A percentile compares a stretch with the other conserved stretches of the same genome.
These are phyloP conservation scores for Thalassophryne amazonica DNA, from an alignment of 2,797 vertebrate genomes.

Conservation along the genomic window DNA sequence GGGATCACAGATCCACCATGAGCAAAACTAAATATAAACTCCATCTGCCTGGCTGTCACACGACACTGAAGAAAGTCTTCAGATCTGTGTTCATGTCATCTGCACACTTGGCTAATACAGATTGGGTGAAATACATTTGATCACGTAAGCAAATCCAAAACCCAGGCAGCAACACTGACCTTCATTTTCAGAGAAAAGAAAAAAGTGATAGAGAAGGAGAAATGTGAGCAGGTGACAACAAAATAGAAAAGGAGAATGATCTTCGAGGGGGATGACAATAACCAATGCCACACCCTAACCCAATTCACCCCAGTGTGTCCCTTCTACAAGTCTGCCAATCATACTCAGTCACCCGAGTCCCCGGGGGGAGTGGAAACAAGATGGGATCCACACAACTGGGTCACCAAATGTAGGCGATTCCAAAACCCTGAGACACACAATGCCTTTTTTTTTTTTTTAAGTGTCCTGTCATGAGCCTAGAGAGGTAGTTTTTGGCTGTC, in stretches of 20 bases:
- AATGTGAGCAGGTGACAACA: too few species aligned
- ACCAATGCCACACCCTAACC: slow-evolving; percentile 69
- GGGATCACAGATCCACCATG: slow-evolving; percentile 23
- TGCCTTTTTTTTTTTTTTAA: too few species aligned
- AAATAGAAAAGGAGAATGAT: slow-evolving; percentile 40
- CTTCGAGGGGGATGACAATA: slow-evolving; percentile 69
- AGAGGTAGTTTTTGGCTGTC: too few species aligned
- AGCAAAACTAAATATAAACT: slow-evolving; percentile 38
- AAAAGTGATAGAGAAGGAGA: too few species aligned
- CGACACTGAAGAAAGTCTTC: slow-evolving; percentile 37
- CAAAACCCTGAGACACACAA: too few species aligned
- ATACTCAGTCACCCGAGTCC: slow-evolving; percentile 54
- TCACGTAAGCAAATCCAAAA: not conserved
- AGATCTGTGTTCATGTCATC: slow-evolving; percentile 48
- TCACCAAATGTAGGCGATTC: slow-evolving; percentile 12
- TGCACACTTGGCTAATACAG: slow-evolving; percentile 3
- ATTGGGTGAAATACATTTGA: slow-evolving; percentile 13
- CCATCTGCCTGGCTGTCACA: slow-evolving; percentile 32
- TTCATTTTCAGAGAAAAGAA: too few species aligned
- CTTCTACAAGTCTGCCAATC: slow-evolving; percentile 62
- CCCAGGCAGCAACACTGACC: too few species aligned
- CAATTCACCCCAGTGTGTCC: slow-evolving; percentile 43
- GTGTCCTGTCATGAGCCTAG: too few species aligned
- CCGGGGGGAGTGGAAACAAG: slow-evolving; percentile 29
- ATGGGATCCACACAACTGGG: not conserved